A percentile compares a stretch with the other conserved stretches of the same genome.
Evolutionary conservation across 2,888 invertebrate species (phyloP).

Genomic region (Apamea sordens): DNA sequence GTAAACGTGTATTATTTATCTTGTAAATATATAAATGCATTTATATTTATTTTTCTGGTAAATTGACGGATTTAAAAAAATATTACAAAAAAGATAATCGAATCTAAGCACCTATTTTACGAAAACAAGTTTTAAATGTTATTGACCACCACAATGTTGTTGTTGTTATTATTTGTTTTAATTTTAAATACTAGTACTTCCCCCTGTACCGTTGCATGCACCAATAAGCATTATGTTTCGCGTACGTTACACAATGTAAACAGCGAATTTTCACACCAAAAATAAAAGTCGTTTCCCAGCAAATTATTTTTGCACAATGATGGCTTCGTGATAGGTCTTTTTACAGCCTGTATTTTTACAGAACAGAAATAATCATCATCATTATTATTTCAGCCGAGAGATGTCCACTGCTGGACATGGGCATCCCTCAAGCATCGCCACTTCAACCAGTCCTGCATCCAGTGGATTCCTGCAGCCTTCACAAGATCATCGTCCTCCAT

Average conservation of each 20-base stretch:
- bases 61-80: neutral
- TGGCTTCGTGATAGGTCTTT: neutral
- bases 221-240: neutral
- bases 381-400: neutral
- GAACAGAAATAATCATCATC: neutral
- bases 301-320: too few species aligned
- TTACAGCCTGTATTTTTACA: too few species aligned
- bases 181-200: neutral
- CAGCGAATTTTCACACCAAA: neutral
- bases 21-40: neutral
- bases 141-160: neutral
- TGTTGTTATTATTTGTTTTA: too few species aligned
- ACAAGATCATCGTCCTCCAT: neutral
- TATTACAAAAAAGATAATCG: neutral
- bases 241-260: neutral
- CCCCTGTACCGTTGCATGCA: neutral
- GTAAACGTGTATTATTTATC: neutral
- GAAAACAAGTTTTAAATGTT: neutral
- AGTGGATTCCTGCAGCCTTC: neutral
- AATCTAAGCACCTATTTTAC: neutral
- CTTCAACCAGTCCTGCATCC: too few species aligned
- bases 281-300: neutral
- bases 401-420: neutral
- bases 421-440: neutral
- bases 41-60: neutral